Evolutionary conservation across 2,888 invertebrate genomes (phyloP), one percentile per base, ranked within the genome.

Genomic region (Drosophila diplacantha): DNA sequence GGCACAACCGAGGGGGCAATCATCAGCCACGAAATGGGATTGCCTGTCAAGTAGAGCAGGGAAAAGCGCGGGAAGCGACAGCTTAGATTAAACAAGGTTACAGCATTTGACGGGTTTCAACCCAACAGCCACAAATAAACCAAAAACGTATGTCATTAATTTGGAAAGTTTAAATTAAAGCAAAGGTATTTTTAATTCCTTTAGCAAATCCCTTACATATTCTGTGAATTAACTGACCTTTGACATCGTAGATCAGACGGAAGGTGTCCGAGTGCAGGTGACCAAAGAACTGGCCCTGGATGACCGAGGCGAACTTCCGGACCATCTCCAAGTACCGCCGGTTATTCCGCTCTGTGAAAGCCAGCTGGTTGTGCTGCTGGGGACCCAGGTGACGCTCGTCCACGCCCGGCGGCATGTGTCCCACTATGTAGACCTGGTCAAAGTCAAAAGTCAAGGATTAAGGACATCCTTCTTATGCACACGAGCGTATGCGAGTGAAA

Each of bases 261-360:
- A 97, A 97, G 0, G 95, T 95, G 86, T 97, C 97, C 49, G 96
- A 95, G 88, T 97, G 97, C 71, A 95, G 91, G 86, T 97, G 96
- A 6, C 96, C 97, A 85, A 96, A 97, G 90, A 97, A 96, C 89
- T 97, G 96, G 22, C 96, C 96, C 29, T 94, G 93, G 76, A 97
- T 96, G 80, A 95, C 93, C 81, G 92, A 91, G 32, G 95, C 92
- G 86, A 93, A 93, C 68, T 92, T 92, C 16, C 93, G 91, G n/a
- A 96, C 92, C 66, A 93, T 89, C 62, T 92, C 91, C 59, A 96
- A 88, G 86, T 95, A 96, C 71, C 91, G 91, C 35, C 91, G 91
- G 88, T 96, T 96, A 85, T 95, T 94, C 73, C 92, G 91, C 50
- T 93, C 92, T 18, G 93, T 92, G 88, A 91, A 93, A 49, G 92